phyloP scores from a whole-genome alignment of 2,888 invertebrate species.

The Ctenicera cuprea region DNA sequence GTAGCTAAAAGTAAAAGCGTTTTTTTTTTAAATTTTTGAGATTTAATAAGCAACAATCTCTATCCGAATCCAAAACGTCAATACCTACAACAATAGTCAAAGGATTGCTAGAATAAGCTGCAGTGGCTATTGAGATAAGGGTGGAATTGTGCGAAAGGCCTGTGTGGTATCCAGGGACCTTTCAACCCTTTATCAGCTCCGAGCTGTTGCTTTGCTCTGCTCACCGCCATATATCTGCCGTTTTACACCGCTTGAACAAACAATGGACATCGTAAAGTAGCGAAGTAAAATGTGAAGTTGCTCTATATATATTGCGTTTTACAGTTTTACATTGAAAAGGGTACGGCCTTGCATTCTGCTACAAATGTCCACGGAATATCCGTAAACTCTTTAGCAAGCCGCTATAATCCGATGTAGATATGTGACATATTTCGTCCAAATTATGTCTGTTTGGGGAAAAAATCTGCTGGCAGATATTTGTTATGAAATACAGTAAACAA shows the following conservation, averaged over 20 bases:
- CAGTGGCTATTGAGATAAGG: conserved; percentile 66
- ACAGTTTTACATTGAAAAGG: conserved; percentile 40
- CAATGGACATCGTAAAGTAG: conserved; percentile 58
- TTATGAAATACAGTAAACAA: no score
- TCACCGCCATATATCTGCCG: conserved; percentile 59
- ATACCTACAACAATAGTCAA: conserved; percentile 31
- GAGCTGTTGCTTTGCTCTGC: conserved; percentile 55
- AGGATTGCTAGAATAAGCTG: conserved; percentile 61
- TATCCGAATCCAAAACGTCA: conserved; percentile 5
- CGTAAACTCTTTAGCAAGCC: conserved; percentile 11
- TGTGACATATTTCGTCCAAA: background rate
- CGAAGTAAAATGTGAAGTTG: conserved; percentile 56
- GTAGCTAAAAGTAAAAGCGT: no score
- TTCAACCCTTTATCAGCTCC: conserved; percentile 65
- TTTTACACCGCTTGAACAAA: conserved; percentile 61
- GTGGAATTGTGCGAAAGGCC: conserved; percentile 65
- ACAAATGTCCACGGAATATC: conserved; percentile 6
- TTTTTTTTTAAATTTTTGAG: background rate
- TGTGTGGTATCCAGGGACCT: conserved; percentile 63
- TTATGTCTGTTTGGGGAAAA: background rate
- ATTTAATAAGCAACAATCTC: background rate
- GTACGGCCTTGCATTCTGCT: background rate
- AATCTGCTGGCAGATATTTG: no score
- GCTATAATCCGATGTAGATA: conserved; percentile 4
- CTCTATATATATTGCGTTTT: conserved; percentile 54